A percentile compares a stretch with the other conserved stretches of the same genome.
Conservation (phyloP, 2,888 invertebrate genomes). For the Ecliptopera silaceata region DNA sequence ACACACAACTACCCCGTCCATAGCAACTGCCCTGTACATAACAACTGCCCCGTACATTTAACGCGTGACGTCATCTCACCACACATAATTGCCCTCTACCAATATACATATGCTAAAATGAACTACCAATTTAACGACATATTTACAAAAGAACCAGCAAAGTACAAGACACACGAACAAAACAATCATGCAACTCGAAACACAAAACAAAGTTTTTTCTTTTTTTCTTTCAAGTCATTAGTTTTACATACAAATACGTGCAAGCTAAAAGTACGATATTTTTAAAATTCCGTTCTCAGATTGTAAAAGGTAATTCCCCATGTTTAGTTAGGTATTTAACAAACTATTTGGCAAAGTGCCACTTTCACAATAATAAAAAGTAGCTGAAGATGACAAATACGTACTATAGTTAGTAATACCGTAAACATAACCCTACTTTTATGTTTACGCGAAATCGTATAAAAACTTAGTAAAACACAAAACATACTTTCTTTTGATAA, state of each 20-base stretch:
- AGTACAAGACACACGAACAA: no score
- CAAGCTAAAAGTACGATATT: neutral
- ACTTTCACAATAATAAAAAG: conserved; percentile 2
- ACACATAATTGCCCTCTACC: conserved; percentile 83
- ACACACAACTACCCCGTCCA: conserved; percentile 77
- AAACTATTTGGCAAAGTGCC: neutral
- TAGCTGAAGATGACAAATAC: neutral
- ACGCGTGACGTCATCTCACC: conserved; percentile 78
- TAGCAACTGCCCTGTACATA: neutral
- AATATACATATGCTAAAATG: no score
- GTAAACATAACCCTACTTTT: neutral
- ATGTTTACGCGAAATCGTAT: no score
- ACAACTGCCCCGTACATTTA: conserved; percentile 44
- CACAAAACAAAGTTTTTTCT: no score
- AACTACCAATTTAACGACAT: no score
- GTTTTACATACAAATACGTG: neutral
- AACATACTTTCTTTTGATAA: no score
- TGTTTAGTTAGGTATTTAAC: neutral
- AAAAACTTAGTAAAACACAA: no score
- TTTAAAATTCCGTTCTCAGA: no score
- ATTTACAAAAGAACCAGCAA: no score
- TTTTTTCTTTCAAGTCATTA: no score
- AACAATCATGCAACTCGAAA: no score
- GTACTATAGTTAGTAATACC: neutral
- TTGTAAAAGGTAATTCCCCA: neutral